These are phyloP conservation scores for Lymantria dispar DNA, from an alignment of 2,888 invertebrate species.

Conservation along the genomic window DNA sequence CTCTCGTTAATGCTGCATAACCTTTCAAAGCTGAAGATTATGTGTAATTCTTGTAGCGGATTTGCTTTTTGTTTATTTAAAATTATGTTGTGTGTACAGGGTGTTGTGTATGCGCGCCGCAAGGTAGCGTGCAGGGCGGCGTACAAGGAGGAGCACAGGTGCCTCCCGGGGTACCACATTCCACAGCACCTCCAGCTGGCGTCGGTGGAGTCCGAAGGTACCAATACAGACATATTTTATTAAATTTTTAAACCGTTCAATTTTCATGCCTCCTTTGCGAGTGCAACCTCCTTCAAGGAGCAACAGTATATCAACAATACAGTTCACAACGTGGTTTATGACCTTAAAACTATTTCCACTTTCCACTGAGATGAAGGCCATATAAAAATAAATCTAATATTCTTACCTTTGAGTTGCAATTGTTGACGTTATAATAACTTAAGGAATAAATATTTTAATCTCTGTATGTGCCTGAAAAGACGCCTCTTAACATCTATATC, in stretches of 20 bases:
- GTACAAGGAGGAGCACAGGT: slow-evolving; percentile 78
- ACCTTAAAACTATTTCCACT: slow-evolving; percentile 21
- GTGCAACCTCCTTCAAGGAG: slow-evolving; percentile 1
- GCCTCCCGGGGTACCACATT: slow-evolving; percentile 75
- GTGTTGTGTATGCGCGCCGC: slow-evolving; percentile 82
- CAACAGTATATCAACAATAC: slow-evolving; percentile 10
- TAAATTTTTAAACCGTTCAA: slow-evolving; percentile 2
- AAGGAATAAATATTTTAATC: no score
- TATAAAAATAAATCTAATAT: background rate
- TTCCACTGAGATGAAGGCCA: slow-evolving; percentile 14
- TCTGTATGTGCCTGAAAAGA: no score
- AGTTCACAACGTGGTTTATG: slow-evolving; percentile 20
- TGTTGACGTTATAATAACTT: no score
- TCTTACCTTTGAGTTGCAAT: no score
- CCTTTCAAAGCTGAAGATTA: background rate
- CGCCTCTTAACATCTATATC: no score
- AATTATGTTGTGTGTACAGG: slow-evolving; percentile 51
- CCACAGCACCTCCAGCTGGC: slow-evolving; percentile 78
- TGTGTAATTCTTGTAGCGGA: slow-evolving; percentile 6
- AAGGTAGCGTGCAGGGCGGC: slow-evolving; percentile 82
- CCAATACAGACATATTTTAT: slow-evolving; percentile 15
- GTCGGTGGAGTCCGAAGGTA: slow-evolving; percentile 84
- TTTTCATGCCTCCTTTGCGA: background rate
- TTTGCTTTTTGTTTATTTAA: slow-evolving; percentile 20
- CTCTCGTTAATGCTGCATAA: background rate